Conservation (phyloP, 1,140 invertebrate genomes). For the Drosophila cardini region DNA sequence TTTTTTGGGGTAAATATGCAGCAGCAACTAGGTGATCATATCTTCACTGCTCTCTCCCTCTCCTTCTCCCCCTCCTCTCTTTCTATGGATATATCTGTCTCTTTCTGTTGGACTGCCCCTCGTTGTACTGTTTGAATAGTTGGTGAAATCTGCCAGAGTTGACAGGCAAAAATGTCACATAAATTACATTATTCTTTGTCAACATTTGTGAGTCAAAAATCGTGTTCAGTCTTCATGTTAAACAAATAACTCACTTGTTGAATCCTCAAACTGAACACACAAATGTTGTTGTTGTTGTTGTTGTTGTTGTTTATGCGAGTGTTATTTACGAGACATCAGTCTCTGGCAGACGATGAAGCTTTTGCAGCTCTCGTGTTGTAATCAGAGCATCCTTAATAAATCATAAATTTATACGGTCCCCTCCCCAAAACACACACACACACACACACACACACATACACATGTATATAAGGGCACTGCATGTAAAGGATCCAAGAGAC, state of each 20-base stretch:
- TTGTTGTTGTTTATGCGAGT: conserved; percentile 49
- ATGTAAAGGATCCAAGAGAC: conserved; percentile 31
- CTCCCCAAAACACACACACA: background rate
- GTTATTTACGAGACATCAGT: conserved; percentile 82
- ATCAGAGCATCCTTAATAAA: conserved; percentile 85
- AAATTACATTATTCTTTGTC: conserved; percentile 83
- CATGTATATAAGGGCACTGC: conserved; percentile 3
- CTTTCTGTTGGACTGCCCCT: conserved; percentile 2
- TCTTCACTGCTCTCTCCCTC: background rate
- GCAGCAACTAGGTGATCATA: too few relatives aligned
- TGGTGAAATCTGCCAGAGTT: conserved; percentile 38
- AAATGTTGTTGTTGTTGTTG: conserved; percentile 15
- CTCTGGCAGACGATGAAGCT: conserved; percentile 27
- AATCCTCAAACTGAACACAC: background rate
- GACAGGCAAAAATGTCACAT: conserved; percentile 52
- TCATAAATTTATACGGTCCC: conserved; percentile 81
- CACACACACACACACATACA: too few relatives aligned
- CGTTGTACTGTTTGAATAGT: background rate
- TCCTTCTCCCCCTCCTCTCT: too few relatives aligned
- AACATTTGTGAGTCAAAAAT: conserved; percentile 83
- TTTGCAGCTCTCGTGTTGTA: conserved; percentile 68
- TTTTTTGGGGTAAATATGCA: too few relatives aligned
- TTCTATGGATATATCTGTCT: background rate
- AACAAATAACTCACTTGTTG: conserved; percentile 81
- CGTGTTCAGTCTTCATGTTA: conserved; percentile 78